These are phyloP conservation scores for Planiliza haematocheilus DNA, from an alignment of 2,113 vertebrate species.

Conservation along the genomic window DNA sequence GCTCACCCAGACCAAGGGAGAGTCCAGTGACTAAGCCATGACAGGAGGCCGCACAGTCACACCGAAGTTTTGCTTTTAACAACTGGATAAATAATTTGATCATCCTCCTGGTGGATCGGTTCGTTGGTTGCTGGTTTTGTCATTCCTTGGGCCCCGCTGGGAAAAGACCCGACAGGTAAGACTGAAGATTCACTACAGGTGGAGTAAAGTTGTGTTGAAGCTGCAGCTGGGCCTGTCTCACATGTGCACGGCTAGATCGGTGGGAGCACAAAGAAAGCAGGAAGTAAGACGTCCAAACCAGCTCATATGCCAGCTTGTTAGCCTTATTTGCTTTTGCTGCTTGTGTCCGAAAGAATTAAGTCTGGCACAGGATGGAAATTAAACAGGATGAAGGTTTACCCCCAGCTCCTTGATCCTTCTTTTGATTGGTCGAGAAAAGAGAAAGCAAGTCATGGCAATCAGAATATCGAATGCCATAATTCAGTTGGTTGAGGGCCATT, in stretches of 20 bases:
- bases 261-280: background rate
- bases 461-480: conserved; percentile 35
- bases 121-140: conserved; percentile 12
- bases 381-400: background rate
- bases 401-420: background rate
- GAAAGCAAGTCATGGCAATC: conserved; percentile 10
- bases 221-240: conserved; percentile 7
- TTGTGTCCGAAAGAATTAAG: background rate
- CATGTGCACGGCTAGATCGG: background rate
- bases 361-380: background rate
- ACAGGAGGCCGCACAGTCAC: conserved; percentile 47
- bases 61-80: conserved; percentile 35
- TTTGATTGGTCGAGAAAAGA: conserved; percentile 12
- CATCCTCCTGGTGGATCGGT: conserved; percentile 58
- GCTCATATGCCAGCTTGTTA: background rate
- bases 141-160: conserved; percentile 6
- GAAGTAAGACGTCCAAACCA: background rate
- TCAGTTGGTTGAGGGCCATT: conserved; percentile 9
- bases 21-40: conserved; percentile 47
- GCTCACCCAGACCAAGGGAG: conserved; percentile 28
- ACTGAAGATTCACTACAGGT: background rate
- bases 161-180: conserved; percentile 64
- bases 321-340: background rate
- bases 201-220: background rate
- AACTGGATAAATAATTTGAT: conserved; percentile 46